phyloP scores from a whole-genome alignment of 2,797 vertebrate species.

The Pantherophis alleghaniensis region DNA sequence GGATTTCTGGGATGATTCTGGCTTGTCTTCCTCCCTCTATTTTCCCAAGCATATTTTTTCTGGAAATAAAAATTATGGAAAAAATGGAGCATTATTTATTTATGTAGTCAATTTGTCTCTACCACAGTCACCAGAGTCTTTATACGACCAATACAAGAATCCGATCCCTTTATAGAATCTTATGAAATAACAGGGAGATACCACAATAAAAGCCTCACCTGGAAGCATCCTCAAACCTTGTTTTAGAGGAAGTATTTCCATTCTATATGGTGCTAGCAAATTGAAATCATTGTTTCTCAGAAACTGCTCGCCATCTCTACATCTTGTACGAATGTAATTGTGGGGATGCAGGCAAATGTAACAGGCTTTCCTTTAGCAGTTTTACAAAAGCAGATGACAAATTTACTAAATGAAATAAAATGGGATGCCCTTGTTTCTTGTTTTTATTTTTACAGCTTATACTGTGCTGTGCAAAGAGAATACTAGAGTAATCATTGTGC shows the following conservation, averaged over 20 bases:
- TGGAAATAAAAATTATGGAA: neutral
- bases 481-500: neutral
- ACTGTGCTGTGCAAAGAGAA: neutral
- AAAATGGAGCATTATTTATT: neutral
- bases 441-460: neutral
- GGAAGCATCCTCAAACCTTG: neutral
- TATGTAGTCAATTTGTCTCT: neutral
- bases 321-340: neutral
- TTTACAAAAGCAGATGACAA: neutral
- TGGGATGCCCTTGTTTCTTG: neutral
- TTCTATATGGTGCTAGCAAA: neutral
- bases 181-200: neutral
- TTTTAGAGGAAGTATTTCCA: neutral
- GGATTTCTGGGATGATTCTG: neutral
- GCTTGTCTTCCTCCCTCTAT: neutral
- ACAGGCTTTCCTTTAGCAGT: neutral
- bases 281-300: neutral
- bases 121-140: neutral
- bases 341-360: neutral
- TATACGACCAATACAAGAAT: neutral
- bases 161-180: neutral
- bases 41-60: neutral
- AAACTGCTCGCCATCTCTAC: neutral
- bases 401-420: constrained; percentile 9
- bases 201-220: neutral